phyloP scores from a whole-genome alignment of 2,113 vertebrate genomes.

The Chloebia gouldiae region DNA sequence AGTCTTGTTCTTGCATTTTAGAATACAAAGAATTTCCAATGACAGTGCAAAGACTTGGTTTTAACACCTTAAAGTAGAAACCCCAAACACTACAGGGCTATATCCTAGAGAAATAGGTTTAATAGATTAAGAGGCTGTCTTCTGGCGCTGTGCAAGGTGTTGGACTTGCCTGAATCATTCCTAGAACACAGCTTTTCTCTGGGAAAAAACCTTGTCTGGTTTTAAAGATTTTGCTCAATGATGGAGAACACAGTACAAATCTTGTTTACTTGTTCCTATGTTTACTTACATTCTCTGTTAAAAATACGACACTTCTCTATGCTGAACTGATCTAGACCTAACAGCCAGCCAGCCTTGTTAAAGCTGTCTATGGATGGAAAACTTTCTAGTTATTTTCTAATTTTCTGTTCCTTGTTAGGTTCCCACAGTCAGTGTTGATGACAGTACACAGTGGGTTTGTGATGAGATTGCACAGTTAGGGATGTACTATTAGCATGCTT shows the following conservation, averaged over 20 bases:
- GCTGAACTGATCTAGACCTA: not conserved
- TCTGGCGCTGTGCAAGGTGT: not conserved
- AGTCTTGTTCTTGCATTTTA: not conserved
- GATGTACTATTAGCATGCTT: not conserved
- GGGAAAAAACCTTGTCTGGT: not conserved
- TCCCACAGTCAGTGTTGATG: not conserved
- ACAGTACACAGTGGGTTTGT: not conserved
- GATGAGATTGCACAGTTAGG: not conserved
- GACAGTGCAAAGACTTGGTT: not conserved
- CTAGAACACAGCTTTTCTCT: not conserved
- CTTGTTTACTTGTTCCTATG: not conserved
- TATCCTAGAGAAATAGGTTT: not conserved
- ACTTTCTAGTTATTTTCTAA: not conserved
- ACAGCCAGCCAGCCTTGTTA: not conserved
- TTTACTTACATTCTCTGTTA: not conserved
- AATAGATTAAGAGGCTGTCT: not conserved
- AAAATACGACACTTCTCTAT: not conserved
- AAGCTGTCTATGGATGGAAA: not conserved
- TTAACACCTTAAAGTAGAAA: not conserved
- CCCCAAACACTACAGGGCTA: not conserved
- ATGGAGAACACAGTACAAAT: conserved; percentile 8
- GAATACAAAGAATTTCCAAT: not conserved
- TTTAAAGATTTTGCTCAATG: conserved; percentile 39
- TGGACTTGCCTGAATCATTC: not conserved
- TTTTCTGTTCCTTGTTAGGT: not conserved